These are phyloP conservation scores for Jaculus jaculus DNA, from an alignment of 2,113 vertebrate species.

Conservation along the genomic window DNA sequence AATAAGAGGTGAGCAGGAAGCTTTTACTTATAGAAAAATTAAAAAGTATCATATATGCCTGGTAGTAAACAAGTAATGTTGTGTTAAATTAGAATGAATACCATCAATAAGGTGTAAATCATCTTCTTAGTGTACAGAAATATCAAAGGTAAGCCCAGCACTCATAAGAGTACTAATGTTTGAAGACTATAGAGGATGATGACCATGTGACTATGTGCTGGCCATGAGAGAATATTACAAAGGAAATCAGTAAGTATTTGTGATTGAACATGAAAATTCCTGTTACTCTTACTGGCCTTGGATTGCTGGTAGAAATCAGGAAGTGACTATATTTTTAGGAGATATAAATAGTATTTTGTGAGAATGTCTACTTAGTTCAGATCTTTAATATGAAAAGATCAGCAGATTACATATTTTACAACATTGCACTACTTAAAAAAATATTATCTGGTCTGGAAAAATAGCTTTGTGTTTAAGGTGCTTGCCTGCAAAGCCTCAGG, in stretches of 20 bases:
- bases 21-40: not conserved
- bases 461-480: too few relatives aligned
- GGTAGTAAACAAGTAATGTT: not conserved
- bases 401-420: slow-evolving; percentile 45
- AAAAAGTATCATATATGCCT: not conserved
- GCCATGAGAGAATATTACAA: not conserved
- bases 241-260: not conserved
- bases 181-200: not conserved
- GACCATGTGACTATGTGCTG: not conserved
- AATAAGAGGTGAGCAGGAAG: not conserved
- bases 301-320: slow-evolving; percentile 50
- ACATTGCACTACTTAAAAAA: slow-evolving; percentile 30
- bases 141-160: not conserved
- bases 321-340: slow-evolving; percentile 56
- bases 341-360: slow-evolving; percentile 51
- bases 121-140: not conserved
- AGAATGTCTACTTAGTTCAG: slow-evolving; percentile 73
- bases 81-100: not conserved
- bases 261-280: slow-evolving; percentile 23
- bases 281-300: slow-evolving; percentile 8
- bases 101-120: not conserved
- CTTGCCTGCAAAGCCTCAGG: too few relatives aligned
- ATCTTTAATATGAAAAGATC: slow-evolving; percentile 37
- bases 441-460: too few relatives aligned
- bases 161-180: not conserved